Evolutionary conservation across 2,888 invertebrate species (phyloP), one percentile per base, ranked within the genome.

Genomic region (Standfussiana lucernea): DNA sequence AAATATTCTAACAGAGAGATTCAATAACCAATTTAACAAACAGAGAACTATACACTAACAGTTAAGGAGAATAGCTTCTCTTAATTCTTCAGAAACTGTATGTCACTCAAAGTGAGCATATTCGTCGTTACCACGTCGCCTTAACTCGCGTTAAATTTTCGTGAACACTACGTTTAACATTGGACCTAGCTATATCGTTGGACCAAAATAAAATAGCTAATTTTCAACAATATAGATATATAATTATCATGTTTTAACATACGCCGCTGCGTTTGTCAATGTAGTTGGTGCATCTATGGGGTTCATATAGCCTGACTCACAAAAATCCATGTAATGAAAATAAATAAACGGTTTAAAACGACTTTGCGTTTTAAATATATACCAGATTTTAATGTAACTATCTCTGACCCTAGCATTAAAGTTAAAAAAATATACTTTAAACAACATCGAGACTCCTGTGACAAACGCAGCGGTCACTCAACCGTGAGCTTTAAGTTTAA

Each of bases 171-270:
- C 91, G 83, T 88, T 88, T 92, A 95, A 95, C 95, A 94, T 95
- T 96, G 95, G 94, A 93, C 94, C 93, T 90, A 89, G 89, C 90
- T 94, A 93, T 87, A 92, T 89, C 89, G 90, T 90, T 94, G 93
- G 96, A 94, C 95, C 95, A 95, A 95, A 95, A 95, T 95, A 95
- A 96, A 96, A 96, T 95, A 95, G 94, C 93, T 94, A 95, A 93
- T 92, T 93, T 91, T 95, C 94, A 96, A 96, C 96, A 95, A 94
- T 95, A 93, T 94, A 93, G 89, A 94, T 93, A 94, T 93, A 93
- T 93, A 92, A 94, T 92, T 92, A 88, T 91, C 90, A 90, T 91
- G 89, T 90, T 89, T 89, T 89, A 93, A 92, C 91, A 90, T 90
- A 90, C 82, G 77, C 85, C 77, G 73, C 73, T 78, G 69, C 69